Evolutionary conservation across 2,113 vertebrate species (phyloP).

Genomic region (Monarcha castaneiventris): DNA sequence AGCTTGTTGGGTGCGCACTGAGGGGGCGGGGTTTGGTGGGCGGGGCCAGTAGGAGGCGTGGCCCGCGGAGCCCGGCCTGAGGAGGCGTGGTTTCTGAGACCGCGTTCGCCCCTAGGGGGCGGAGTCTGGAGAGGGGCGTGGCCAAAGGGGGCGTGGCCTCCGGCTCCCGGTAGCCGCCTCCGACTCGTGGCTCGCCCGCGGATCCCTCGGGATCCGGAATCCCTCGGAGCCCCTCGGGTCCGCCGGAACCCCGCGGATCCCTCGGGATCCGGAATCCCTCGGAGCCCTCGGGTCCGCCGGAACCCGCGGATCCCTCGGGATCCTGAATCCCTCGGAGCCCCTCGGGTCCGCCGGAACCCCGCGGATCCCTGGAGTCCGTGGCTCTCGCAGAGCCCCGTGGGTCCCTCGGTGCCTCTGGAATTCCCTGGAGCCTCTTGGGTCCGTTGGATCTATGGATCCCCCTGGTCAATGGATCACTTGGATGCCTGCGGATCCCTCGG

Average conservation of each 20-base stretch:
- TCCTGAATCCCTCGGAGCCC: neutral
- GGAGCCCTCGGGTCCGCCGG: neutral
- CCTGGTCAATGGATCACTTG: neutral
- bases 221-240: neutral
- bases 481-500: neutral
- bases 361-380: neutral
- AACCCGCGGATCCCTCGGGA: neutral
- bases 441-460: neutral
- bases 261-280: neutral
- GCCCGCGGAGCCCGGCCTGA: too few species aligned
- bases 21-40: rapidly evolving
- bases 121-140: rapidly evolving
- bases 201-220: neutral
- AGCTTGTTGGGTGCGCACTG: rapidly evolving
- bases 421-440: neutral
- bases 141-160: neutral
- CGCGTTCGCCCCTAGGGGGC: rapidly evolving
- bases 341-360: neutral
- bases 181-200: rapidly evolving
- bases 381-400: neutral
- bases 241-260: neutral
- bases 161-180: neutral
- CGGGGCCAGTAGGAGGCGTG: neutral
- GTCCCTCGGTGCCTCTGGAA: neutral
- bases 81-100: rapidly evolving